A percentile compares a stretch with the other conserved stretches of the same genome.
These are phyloP conservation scores for Haemorhous mexicanus DNA, from an alignment of 2,113 vertebrate species.

Conservation along the genomic window DNA sequence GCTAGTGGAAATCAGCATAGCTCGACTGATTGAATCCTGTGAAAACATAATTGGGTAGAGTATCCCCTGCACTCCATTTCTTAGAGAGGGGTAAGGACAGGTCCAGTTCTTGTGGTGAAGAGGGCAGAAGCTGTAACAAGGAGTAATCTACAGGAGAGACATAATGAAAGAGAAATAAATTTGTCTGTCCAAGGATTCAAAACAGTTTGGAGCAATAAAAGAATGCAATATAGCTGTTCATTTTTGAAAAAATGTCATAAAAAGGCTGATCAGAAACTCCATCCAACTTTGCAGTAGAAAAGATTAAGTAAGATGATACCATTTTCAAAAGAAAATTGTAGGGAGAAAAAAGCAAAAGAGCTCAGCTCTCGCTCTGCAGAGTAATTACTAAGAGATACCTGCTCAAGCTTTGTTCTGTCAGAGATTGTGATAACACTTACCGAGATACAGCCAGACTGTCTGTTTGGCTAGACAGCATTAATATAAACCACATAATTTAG, in stretches of 20 bases:
- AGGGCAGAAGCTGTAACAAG: not conserved
- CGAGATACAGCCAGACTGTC: constrained; percentile 33
- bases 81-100: not conserved
- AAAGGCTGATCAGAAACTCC: constrained; percentile 34
- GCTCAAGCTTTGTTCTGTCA: constrained; percentile 52
- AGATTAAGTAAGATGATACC: constrained; percentile 29
- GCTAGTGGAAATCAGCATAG: constrained; percentile 20
- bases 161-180: not conserved
- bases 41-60: not conserved
- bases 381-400: constrained; percentile 33
- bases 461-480: constrained; percentile 37
- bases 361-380: not conserved
- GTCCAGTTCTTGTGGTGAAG: not conserved
- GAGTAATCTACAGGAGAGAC: not conserved
- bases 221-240: not conserved
- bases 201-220: not conserved
- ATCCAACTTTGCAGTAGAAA: constrained; percentile 20
- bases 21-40: constrained; percentile 1
- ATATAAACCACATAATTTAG: constrained; percentile 4
- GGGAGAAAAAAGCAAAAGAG: constrained; percentile 16
- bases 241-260: not conserved
- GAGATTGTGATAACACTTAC: not conserved
- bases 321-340: constrained; percentile 34
- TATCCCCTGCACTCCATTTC: not conserved
- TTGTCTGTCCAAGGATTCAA: not conserved